These are phyloP conservation scores for Linurgus olivaceus DNA, from an alignment of 2,797 vertebrate species.

Conservation along the genomic window DNA sequence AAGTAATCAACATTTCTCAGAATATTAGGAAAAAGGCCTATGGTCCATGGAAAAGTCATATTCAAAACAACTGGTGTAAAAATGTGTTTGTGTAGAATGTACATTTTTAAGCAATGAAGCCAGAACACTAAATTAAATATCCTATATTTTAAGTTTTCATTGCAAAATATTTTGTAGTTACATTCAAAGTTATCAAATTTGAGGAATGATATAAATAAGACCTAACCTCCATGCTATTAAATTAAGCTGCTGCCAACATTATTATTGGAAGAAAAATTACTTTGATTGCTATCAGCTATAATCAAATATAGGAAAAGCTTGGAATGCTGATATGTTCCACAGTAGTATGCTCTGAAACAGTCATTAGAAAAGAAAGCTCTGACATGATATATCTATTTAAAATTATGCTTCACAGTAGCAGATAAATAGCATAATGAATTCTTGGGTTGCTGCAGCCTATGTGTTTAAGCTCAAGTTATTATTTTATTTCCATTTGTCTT, in stretches of 20 bases:
- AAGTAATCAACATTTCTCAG: slow-evolving; percentile 3
- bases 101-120: not conserved
- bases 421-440: slow-evolving; percentile 54
- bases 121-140: slow-evolving; percentile 7
- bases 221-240: slow-evolving; percentile 23
- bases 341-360: slow-evolving; percentile 33
- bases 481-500: slow-evolving; percentile 46
- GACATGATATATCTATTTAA: slow-evolving; percentile 49
- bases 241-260: slow-evolving; percentile 52
- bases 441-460: not conserved
- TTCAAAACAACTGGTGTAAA: slow-evolving; percentile 7
- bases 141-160: slow-evolving; percentile 8
- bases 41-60: not conserved
- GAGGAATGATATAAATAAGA: slow-evolving; percentile 21
- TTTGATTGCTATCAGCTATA: slow-evolving; percentile 82
- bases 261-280: slow-evolving; percentile 80
- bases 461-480: slow-evolving; percentile 29
- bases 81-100: not conserved
- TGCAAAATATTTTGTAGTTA: not conserved
- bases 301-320: slow-evolving; percentile 81
- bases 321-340: slow-evolving; percentile 65
- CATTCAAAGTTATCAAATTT: not conserved
- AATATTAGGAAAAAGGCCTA: not conserved
- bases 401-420: slow-evolving; percentile 59
- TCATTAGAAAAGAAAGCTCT: slow-evolving; percentile 24